phyloP scores from a whole-genome alignment of 2,113 vertebrate species.

The Paraplagusia blochii region DNA sequence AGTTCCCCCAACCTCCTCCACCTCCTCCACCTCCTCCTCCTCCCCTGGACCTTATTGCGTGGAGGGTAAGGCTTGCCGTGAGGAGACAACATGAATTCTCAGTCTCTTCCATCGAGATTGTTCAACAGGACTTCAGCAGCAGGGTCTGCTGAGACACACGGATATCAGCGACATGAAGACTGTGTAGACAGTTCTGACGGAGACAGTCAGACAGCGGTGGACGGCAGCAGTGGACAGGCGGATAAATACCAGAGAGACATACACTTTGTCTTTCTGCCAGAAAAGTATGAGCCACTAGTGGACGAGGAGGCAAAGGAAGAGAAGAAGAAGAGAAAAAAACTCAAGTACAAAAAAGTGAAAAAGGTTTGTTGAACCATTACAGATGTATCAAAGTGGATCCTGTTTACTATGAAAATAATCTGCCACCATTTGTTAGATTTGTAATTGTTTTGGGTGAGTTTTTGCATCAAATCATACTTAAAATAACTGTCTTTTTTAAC shows the following conservation, averaged over 20 bases:
- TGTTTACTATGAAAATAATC: too few species aligned
- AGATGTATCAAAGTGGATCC: background rate
- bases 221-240: background rate
- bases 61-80: conserved; percentile 4
- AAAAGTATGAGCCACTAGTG: conserved; percentile 64
- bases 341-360: conserved; percentile 69
- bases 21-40: conserved; percentile 3
- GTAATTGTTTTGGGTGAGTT: too few species aligned
- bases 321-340: conserved; percentile 66
- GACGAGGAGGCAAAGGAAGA: conserved; percentile 65
- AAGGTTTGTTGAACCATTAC: conserved; percentile 60
- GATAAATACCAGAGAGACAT: conserved; percentile 40
- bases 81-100: conserved; percentile 61
- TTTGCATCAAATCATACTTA: too few species aligned
- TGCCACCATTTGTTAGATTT: too few species aligned
- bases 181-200: background rate
- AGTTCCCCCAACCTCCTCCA: conserved; percentile 37
- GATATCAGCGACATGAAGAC: conserved; percentile 61
- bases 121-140: conserved; percentile 37
- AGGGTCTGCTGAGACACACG: conserved; percentile 11
- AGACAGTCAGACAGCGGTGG: background rate
- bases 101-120: conserved; percentile 39
- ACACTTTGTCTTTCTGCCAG: conserved; percentile 58
- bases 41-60: too few species aligned
- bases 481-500: too few species aligned